These are phyloP conservation scores for Heliconius hortense DNA, from an alignment of 2,888 invertebrate genomes.

Conservation along the genomic window DNA sequence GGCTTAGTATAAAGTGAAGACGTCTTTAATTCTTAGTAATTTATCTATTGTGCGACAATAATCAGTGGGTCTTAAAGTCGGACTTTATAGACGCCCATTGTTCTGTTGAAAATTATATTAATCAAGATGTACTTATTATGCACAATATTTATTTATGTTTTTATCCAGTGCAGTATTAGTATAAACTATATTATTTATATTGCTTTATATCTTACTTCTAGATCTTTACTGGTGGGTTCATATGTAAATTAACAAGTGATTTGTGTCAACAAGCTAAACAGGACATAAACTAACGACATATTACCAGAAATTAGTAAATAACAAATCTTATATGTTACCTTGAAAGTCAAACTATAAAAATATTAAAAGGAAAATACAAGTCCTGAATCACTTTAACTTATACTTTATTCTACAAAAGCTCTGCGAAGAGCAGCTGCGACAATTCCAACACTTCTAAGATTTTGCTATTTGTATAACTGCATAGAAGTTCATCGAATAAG, in stretches of 20 bases:
- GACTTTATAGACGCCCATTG: slow-evolving; percentile 2
- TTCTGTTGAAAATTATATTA: background rate
- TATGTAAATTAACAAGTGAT: too few species aligned
- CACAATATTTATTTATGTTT: background rate
- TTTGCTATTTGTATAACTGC: slow-evolving; percentile 19
- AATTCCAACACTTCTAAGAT: slow-evolving; percentile 4
- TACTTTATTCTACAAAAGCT: slow-evolving; percentile 4
- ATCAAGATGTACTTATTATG: background rate
- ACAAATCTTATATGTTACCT: background rate
- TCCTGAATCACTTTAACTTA: background rate
- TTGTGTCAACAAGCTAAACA: too few species aligned
- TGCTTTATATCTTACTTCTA: too few species aligned
- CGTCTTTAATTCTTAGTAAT: slow-evolving; percentile 13
- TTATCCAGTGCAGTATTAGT: background rate
- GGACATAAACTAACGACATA: too few species aligned
- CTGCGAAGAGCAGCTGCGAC: background rate
- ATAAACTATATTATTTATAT: too few species aligned
- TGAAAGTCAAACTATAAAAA: background rate
- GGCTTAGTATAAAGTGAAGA: slow-evolving; percentile 13
- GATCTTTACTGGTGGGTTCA: too few species aligned
- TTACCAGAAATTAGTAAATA: too few species aligned
- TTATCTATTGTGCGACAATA: slow-evolving; percentile 25
- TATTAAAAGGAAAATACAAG: background rate
- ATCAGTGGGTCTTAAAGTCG: slow-evolving; percentile 11
- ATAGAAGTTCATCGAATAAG: slow-evolving; percentile 13